Conservation (phyloP, 2,113 vertebrate species). For the Hippolais icterina region DNA sequence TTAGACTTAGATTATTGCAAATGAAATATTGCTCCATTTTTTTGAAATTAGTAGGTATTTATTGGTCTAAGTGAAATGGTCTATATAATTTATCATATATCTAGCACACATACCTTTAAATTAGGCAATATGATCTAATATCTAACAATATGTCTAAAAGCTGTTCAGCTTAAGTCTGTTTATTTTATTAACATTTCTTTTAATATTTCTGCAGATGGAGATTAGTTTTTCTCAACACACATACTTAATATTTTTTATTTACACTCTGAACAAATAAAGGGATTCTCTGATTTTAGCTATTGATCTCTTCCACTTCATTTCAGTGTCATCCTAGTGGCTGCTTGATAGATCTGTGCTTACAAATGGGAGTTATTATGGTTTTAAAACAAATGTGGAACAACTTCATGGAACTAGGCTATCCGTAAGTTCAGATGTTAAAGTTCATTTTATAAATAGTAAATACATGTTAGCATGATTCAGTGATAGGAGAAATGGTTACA, state of each 20-base stretch:
- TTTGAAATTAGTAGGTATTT: background rate
- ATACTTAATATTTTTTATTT: background rate
- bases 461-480: background rate
- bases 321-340: conserved; percentile 98
- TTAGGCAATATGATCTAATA: background rate
- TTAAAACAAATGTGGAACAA: conserved; percentile 99
- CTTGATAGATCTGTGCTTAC: conserved; percentile 97
- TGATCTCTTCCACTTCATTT: conserved; percentile 7
- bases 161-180: background rate
- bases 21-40: background rate
- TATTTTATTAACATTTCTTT: background rate
- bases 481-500: background rate
- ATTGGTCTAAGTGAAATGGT: background rate
- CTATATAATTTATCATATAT: accelerated
- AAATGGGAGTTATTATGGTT: conserved; percentile 99
- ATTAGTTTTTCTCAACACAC: background rate
- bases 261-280: background rate
- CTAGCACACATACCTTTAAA: background rate
- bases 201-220: background rate
- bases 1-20: background rate
- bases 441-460: background rate
- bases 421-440: conserved; percentile 76
- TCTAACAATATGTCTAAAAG: background rate
- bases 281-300: background rate
- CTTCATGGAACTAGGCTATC: conserved; percentile 98